Conservation (phyloP, 1,140 invertebrate genomes). For the Pogonomyrmex californicus region DNA sequence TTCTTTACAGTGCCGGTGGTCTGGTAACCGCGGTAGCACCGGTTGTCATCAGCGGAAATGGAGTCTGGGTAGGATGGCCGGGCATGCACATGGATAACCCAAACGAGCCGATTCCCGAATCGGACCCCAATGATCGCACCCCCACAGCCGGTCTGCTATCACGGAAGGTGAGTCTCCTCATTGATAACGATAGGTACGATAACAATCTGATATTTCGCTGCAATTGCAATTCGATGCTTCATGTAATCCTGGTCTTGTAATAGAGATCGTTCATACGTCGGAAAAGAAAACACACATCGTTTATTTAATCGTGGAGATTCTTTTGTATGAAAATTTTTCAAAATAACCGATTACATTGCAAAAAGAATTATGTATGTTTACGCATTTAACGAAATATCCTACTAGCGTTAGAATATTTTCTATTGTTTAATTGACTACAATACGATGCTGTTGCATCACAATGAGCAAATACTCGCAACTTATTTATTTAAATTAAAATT, state of each 20-base stretch:
- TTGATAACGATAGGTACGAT: not conserved
- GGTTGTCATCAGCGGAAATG: conserved; percentile 93
- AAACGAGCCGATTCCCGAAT: conserved; percentile 93
- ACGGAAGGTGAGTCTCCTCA: conserved; percentile 89
- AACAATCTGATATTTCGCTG: not conserved
- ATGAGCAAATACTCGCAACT: not conserved
- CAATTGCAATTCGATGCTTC: not conserved
- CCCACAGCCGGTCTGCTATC: conserved; percentile 94
- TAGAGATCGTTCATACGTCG: not conserved
- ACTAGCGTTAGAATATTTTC: not conserved
- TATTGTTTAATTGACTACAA: not conserved
- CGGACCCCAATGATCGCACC: conserved; percentile 93
- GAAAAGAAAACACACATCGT: not conserved
- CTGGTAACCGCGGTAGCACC: conserved; percentile 96
- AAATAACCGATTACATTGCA: not conserved
- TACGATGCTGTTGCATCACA: not conserved
- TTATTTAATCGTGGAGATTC: not conserved
- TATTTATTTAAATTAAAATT: not conserved
- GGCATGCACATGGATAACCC: conserved; percentile 93
- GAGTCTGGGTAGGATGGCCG: conserved; percentile 96
- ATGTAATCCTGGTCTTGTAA: not conserved
- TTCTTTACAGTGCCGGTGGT: conserved; percentile 91
- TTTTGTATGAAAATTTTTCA: not conserved
- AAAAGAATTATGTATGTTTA: not conserved
- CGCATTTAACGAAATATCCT: not conserved